phyloP scores from a whole-genome alignment of 92 coral and sea anemone species.

The Nematostella vectensis region DNA sequence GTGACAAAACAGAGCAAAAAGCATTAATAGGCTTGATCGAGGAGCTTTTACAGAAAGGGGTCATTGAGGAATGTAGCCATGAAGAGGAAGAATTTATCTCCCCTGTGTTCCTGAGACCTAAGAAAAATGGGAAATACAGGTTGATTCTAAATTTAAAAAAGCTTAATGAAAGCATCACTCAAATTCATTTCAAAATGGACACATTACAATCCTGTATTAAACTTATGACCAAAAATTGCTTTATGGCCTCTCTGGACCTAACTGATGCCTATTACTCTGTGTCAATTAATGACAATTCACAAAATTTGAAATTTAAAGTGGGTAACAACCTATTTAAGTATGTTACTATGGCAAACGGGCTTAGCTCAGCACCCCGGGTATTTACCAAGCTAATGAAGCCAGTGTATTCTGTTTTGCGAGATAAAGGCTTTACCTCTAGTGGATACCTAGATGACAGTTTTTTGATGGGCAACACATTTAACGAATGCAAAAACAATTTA shows the following conservation, averaged over 20 bases:
- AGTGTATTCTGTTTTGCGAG: constrained; percentile 24
- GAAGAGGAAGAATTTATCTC: constrained; percentile 13
- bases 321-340: constrained; percentile 9
- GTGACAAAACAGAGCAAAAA: background rate
- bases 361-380: constrained; percentile 27
- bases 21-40: background rate
- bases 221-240: constrained; percentile 6
- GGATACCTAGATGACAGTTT: constrained; percentile 23
- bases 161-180: constrained; percentile 1
- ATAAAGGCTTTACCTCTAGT: constrained; percentile 1
- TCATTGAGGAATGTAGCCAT: constrained; percentile 2
- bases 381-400: constrained; percentile 41
- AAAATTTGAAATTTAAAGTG: constrained; percentile 16
- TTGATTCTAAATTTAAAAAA: constrained; percentile 21
- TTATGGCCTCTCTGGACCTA: constrained; percentile 27
- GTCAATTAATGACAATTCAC: background rate
- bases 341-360: constrained; percentile 18
- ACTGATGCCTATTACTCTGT: constrained; percentile 29
- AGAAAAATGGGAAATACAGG: constrained; percentile 23
- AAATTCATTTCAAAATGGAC: constrained; percentile 19
- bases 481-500: constrained; percentile 9
- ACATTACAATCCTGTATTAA: constrained; percentile 28
- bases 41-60: constrained; percentile 7
- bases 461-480: constrained; percentile 7
- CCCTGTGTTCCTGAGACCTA: constrained; percentile 17